phyloP scores from a whole-genome alignment of 2,888 invertebrate genomes.

The Cheilosia impressa region DNA sequence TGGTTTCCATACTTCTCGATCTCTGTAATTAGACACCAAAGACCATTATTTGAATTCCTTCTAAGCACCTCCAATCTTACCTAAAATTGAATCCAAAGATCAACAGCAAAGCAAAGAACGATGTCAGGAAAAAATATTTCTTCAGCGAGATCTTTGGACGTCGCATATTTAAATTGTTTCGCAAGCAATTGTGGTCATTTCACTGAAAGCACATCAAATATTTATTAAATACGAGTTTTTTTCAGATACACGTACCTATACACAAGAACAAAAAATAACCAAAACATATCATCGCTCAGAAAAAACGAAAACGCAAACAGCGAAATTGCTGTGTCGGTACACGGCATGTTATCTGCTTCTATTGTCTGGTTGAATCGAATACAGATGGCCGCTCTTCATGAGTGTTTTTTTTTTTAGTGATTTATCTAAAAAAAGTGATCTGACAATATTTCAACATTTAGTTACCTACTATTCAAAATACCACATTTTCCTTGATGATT shows the following conservation, averaged over 20 bases:
- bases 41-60: not conserved
- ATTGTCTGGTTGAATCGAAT: constrained; percentile 14
- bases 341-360: constrained; percentile 16
- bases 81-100: constrained; percentile 85
- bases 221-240: not conserved
- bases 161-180: constrained; percentile 82
- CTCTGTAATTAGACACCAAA: constrained; percentile 76
- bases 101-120: constrained; percentile 84
- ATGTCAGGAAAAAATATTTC: constrained; percentile 85
- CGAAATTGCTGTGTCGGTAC: not conserved
- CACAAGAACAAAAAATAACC: not conserved
- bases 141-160: constrained; percentile 86
- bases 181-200: constrained; percentile 60
- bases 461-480: constrained; percentile 3
- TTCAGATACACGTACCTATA: not conserved
- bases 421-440: constrained; percentile 4
- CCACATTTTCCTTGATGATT: not conserved
- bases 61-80: constrained; percentile 78
- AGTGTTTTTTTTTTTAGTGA: not conserved
- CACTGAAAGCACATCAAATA: constrained; percentile 50
- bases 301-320: constrained; percentile 14
- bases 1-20: constrained; percentile 82
- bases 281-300: not conserved
- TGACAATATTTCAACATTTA: not conserved
- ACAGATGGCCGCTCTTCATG: constrained; percentile 14